Evolutionary conservation across 2,797 vertebrate genomes (phyloP), one percentile per base, ranked within the genome.

Genomic region (Ibycter americanus): DNA sequence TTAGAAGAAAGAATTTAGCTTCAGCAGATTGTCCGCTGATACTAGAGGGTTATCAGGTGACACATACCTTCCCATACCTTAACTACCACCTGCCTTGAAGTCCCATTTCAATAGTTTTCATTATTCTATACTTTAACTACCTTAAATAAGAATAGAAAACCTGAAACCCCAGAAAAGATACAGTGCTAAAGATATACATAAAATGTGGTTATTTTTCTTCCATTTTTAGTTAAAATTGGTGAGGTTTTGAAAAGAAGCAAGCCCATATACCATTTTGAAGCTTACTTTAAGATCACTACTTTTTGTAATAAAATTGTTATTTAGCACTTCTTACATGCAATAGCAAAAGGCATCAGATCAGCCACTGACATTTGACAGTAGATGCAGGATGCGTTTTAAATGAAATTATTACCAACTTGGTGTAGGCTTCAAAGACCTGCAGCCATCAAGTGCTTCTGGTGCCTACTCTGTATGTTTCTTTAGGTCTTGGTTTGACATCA

Each of bases 361-460:
- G 7, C 13, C 6, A 19, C 31, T n/a, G 7, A 31, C 15, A 66
- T 51, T 25, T 20, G 72, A 9, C 15, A 38, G 36, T 7, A 56
- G 20, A 4, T 40, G 15, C 17, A 79, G 54, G 55, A 80, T 21
- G 19, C 17, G 10, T 72, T 92, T 76, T 11, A 76, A 51, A 38
- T 78, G 8, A 34, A 76, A 29, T 79, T 54, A 19, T 34, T 36
- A 44, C 15, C 20, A 25, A 1, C 22, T 44, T 44, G 15, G 8
- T 85, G 7, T 23, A 22, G 34, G 21, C 47, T 71, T 84, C 47
- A 54, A 42, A 51, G 44, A 32, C 20, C 27, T 49, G 19, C 19
- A 27, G 0, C 2, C 0, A 3, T 42, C 34, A 55, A 8, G 27
- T 82, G 2, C 6, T 54, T 44, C 21, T 89, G 29, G 32, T 63